Evolutionary conservation across 2,888 invertebrate species (phyloP).

Genomic region (Mythimna vitellina): DNA sequence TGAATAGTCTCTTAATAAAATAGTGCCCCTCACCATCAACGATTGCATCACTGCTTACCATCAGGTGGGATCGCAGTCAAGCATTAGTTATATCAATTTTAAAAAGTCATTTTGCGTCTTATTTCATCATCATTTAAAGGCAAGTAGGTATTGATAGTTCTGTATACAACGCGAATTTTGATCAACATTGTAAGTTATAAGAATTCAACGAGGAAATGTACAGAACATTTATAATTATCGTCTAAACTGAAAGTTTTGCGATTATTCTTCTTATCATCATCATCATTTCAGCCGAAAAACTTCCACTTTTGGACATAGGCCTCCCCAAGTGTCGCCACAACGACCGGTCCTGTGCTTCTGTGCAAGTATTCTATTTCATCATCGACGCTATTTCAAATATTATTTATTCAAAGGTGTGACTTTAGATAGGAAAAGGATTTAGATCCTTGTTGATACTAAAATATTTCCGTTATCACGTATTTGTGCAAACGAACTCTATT

Average conservation of each 20-base stretch:
- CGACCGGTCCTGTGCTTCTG: no score
- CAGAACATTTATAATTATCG: not conserved
- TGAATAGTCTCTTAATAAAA: no score
- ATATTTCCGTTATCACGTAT: conserved; percentile 31
- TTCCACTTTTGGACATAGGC: no score
- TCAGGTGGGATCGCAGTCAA: not conserved
- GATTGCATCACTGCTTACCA: no score
- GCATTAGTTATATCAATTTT: not conserved
- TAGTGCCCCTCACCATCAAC: no score
- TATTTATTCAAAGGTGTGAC: conserved; percentile 16
- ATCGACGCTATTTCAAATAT: not conserved
- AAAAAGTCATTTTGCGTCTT: not conserved
- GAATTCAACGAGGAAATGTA: not conserved
- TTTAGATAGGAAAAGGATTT: conserved; percentile 21
- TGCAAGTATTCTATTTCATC: not conserved
- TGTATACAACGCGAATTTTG: not conserved
- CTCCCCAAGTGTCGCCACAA: no score
- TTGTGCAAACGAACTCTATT: conserved; percentile 29
- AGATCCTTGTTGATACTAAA: conserved; percentile 26
- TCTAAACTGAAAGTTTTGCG: not conserved
- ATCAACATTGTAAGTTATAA: no score
- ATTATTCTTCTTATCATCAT: not conserved
- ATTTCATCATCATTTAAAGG: not conserved
- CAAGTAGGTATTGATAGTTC: not conserved
- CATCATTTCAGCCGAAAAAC: no score